Evolutionary conservation across 1,140 invertebrate species (phyloP), one percentile per base, ranked within the genome.

Genomic region (Drosophila takahashii): DNA sequence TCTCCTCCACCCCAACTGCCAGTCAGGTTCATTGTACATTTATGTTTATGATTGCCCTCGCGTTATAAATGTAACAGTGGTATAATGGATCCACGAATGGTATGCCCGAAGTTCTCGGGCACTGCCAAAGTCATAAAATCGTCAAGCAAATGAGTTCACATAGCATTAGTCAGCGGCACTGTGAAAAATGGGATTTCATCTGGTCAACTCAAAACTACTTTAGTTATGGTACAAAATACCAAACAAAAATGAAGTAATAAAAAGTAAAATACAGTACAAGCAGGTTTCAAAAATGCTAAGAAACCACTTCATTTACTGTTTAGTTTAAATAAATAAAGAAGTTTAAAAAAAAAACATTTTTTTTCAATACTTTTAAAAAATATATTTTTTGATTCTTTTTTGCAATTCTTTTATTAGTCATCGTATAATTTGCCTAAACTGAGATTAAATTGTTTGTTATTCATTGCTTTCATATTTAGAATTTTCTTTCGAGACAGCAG

Each of bases 31-130:
- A 59, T 77, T 86, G 72, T 67, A 75, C 74, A 86, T 78, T 80
- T 85, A 15, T 44, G 71, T 86, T 87, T 80, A 81, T 76, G 76
- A 84, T 67, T 67, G 80, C 70, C 70, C 22, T n/a, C 52, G 71
- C 58, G 56, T 53, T 59, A 45, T 50, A 60, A 56, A 53, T 71
- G 76, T 56, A 69, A 72, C 52, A 44, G 60, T 57, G 53, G 34
- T 66, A 65, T 66, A 65, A 66, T 66, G 58, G 64, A 64, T 34
- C 58, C 64, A 45, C 29, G 41, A 15, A 15, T 57, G 16, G 27
- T 22, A 27, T 45, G n/a, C 5, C 15, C 27, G 15, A 61, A 66
- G 59, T 66, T 66, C 64, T 76, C 60, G 79, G 80, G 80, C 80
- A 79, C 58, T 76, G 76, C 44, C 51, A 47, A 72, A 79, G 74